Conservation (phyloP, 2,888 invertebrate genomes). For the Cheiracanthium punctorium region DNA sequence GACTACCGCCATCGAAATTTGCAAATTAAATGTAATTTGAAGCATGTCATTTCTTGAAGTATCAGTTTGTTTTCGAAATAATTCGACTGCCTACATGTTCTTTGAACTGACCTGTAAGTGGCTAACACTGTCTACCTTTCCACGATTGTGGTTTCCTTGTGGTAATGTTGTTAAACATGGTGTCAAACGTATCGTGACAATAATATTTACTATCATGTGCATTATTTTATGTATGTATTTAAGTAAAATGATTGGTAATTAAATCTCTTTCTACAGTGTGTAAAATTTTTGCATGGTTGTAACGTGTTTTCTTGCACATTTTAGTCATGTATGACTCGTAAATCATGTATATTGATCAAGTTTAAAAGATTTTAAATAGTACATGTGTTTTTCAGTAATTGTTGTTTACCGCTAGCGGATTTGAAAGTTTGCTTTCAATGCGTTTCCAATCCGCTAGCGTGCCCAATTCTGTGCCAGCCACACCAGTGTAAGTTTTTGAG, state of each 20-base stretch:
- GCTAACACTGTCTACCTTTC: too few relatives aligned
- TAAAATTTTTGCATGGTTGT: conserved; percentile 2
- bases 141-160: too few relatives aligned
- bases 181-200: too few relatives aligned
- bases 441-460: conserved; percentile 63
- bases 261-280: not conserved
- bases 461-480: conserved; percentile 50
- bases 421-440: conserved; percentile 55
- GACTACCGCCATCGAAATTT: too few relatives aligned
- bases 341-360: not conserved
- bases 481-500: conserved; percentile 66
- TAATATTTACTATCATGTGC: too few relatives aligned
- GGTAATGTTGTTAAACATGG: too few relatives aligned
- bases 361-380: not conserved
- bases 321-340: not conserved
- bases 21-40: too few relatives aligned
- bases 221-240: not conserved
- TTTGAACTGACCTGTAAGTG: too few relatives aligned
- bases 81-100: too few relatives aligned
- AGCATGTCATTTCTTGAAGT: too few relatives aligned
- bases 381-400: conserved; percentile 11
- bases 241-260: not conserved
- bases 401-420: conserved; percentile 53
- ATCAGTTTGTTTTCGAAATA: too few relatives aligned
- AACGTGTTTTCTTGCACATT: not conserved